A percentile compares a stretch with the other conserved stretches of the same genome.
Conservation (phyloP, 23 tunicate genomes). For the Botrylloides violaceus region DNA sequence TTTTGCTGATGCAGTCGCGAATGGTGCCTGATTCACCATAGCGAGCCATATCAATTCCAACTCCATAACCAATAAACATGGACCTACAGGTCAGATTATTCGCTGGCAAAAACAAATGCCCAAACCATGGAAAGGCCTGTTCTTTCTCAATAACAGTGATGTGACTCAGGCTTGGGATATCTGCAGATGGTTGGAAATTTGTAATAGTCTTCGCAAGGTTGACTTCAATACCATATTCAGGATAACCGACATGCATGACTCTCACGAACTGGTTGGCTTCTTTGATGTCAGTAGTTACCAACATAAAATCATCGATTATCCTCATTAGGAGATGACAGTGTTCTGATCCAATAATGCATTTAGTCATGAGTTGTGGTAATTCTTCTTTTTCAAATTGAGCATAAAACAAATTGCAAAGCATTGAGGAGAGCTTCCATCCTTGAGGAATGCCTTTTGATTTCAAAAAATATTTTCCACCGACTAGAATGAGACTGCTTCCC, state of each 20-base stretch:
- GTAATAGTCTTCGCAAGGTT: neutral
- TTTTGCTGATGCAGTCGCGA: slow-evolving; percentile 5
- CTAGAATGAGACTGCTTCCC: neutral
- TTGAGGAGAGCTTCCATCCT: slow-evolving; percentile 16
- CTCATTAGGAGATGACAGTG: neutral
- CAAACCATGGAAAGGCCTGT: slow-evolving; percentile 24
- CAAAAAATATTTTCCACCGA: slow-evolving; percentile 1
- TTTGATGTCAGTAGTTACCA: slow-evolving; percentile 4
- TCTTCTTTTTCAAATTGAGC: slow-evolving; percentile 19
- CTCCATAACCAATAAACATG: slow-evolving; percentile 13
- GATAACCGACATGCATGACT: neutral
- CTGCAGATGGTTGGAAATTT: neutral
- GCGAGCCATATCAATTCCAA: slow-evolving; percentile 1
- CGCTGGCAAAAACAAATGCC: slow-evolving; percentile 15
- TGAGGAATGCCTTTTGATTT: slow-evolving; percentile 18
- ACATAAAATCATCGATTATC: slow-evolving; percentile 18
- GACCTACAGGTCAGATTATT: neutral
- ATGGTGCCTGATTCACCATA: neutral
- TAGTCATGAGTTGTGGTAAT: slow-evolving; percentile 3
- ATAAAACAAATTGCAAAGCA: slow-evolving; percentile 19
- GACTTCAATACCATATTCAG: slow-evolving; percentile 18
- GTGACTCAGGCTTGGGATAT: neutral
- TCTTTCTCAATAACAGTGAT: slow-evolving; percentile 4
- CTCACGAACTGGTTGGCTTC: slow-evolving; percentile 15
- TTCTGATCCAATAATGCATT: neutral